These are phyloP conservation scores for Drosophila greeni DNA, from an alignment of 2,888 invertebrate genomes.

Conservation along the genomic window DNA sequence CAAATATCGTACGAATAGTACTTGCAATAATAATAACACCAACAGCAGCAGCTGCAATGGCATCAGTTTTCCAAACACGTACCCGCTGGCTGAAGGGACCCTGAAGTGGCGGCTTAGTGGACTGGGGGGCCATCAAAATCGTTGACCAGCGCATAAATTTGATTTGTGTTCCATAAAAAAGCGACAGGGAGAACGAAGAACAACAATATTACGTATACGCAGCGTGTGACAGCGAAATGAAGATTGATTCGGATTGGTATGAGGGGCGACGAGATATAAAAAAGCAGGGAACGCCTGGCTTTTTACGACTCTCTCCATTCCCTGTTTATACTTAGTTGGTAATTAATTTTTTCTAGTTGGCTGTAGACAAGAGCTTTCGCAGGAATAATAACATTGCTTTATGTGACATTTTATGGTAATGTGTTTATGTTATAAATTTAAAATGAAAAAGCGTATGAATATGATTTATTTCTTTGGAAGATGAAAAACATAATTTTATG, in stretches of 20 bases:
- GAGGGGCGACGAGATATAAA: background rate
- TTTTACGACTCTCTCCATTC: slow-evolving; percentile 18
- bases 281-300: slow-evolving; percentile 6
- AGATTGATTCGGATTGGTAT: slow-evolving; percentile 21
- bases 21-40: slow-evolving; percentile 49
- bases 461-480: slow-evolving; percentile 1
- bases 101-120: background rate
- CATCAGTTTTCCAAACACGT: slow-evolving; percentile 71
- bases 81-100: slow-evolving; percentile 30
- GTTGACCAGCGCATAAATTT: slow-evolving; percentile 68
- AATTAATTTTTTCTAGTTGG: slow-evolving; percentile 30
- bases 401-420: background rate
- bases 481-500: background rate
- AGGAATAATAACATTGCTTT: slow-evolving; percentile 6
- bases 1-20: slow-evolving; percentile 47
- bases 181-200: slow-evolving; percentile 10
- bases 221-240: slow-evolving; percentile 44
- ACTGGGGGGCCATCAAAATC: slow-evolving; percentile 47
- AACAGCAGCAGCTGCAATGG: slow-evolving; percentile 25
- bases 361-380: slow-evolving; percentile 4
- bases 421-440: slow-evolving; percentile 9
- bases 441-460: background rate
- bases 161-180: slow-evolving; percentile 64
- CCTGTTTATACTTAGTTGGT: slow-evolving; percentile 10
- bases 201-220: slow-evolving; percentile 49